Evolutionary conservation across 2,888 invertebrate genomes (phyloP).

Genomic region (Sarcophaga rosellei): DNA sequence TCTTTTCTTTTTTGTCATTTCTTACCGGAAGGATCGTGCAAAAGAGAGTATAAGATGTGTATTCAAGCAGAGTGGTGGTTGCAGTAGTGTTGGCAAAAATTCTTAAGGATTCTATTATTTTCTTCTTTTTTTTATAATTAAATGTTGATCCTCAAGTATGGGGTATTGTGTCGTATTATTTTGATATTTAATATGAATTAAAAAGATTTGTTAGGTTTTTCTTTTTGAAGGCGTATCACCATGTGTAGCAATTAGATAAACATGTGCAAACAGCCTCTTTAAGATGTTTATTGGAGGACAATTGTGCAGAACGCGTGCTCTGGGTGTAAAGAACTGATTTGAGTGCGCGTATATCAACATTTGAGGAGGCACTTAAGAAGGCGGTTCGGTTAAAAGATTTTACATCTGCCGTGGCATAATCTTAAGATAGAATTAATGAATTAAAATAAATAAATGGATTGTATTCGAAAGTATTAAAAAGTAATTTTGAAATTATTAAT

Average conservation of each 20-base stretch:
- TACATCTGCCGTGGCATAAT: constrained; percentile 35
- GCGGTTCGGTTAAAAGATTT: constrained; percentile 6
- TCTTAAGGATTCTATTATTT: constrained; percentile 20
- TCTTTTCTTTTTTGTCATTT: constrained; percentile 68
- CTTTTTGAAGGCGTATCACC: constrained; percentile 74
- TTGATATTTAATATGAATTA: constrained; percentile 53
- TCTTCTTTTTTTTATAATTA: constrained; percentile 47
- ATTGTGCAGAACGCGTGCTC: constrained; percentile 54
- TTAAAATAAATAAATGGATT: not conserved
- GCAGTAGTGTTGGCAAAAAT: constrained; percentile 46
- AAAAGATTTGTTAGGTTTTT: not conserved
- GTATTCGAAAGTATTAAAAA: no score
- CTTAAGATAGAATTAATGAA: not conserved
- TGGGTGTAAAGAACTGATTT: constrained; percentile 27
- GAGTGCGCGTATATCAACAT: constrained; percentile 5
- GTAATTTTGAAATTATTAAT: no score
- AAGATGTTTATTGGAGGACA: constrained; percentile 41
- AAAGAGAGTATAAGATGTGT: constrained; percentile 46
- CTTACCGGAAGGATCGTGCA: constrained; percentile 77
- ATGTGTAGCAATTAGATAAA: constrained; percentile 79
- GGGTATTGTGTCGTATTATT: constrained; percentile 48
- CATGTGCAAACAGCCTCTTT: constrained; percentile 74
- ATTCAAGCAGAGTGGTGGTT: constrained; percentile 49
- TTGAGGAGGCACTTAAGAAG: constrained; percentile 34
- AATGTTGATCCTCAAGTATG: constrained; percentile 43